phyloP scores from a whole-genome alignment of 2,797 vertebrate species.

The Pangasius sanitwongsei region DNA sequence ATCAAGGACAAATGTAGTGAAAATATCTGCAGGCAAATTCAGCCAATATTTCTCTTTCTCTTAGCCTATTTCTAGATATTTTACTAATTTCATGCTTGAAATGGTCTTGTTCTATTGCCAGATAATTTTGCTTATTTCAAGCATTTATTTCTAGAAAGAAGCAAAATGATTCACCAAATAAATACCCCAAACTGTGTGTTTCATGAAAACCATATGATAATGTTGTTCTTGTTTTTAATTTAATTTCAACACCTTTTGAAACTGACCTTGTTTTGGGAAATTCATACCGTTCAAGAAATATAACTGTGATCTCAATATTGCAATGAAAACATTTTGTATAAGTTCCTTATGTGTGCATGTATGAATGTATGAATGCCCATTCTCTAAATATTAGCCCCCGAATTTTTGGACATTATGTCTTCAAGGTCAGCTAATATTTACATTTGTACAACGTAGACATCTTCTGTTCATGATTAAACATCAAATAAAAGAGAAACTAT shows the following conservation, averaged over 20 bases:
- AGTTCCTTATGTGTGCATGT: not conserved
- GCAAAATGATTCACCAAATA: not conserved
- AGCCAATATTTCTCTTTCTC: not conserved
- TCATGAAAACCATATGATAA: not conserved
- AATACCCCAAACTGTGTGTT: not conserved
- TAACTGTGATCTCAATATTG: not conserved
- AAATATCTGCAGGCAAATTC: not conserved
- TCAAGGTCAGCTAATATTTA: not conserved
- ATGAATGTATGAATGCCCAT: not conserved
- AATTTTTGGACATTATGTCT: not conserved
- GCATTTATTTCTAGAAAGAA: not conserved
- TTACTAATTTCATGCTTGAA: not conserved
- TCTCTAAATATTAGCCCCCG: not conserved
- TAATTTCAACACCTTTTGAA: not conserved
- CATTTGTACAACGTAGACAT: not conserved
- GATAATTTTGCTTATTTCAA: not conserved
- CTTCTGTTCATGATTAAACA: not conserved
- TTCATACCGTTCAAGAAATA: not conserved
- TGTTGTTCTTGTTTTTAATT: not conserved
- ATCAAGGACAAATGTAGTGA: not conserved
- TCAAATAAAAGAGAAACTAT: not conserved
- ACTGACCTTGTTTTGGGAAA: not conserved
- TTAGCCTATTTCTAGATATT: not conserved
- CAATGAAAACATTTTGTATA: not conserved
- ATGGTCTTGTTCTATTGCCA: not conserved